phyloP scores from a whole-genome alignment of 2,888 invertebrate genomes.

The Cepaea hortensis region DNA sequence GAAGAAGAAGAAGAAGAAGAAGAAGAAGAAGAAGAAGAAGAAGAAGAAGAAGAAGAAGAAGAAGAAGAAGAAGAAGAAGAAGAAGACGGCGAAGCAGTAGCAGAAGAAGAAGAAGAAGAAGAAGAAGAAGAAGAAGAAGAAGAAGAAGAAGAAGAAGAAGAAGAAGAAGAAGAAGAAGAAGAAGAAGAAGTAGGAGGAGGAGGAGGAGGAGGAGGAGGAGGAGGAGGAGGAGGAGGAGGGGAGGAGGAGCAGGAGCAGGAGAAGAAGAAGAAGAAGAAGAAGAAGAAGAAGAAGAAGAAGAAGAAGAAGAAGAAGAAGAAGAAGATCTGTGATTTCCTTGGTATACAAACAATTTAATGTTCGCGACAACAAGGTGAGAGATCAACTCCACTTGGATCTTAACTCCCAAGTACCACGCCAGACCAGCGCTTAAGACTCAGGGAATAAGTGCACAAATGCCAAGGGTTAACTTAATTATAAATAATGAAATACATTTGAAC shows the following conservation, averaged over 20 bases:
- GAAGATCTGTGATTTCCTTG: background rate
- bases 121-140: background rate
- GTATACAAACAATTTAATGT: too few species aligned
- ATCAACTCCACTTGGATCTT: too few species aligned
- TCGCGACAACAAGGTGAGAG: too few species aligned
- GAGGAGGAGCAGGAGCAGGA: background rate
- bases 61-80: background rate
- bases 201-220: background rate
- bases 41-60: constrained; percentile 2
- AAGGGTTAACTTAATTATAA: too few species aligned
- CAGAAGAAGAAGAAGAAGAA: background rate
- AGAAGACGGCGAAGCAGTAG: background rate
- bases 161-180: background rate
- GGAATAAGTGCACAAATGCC: too few species aligned
- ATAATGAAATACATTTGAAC: too few species aligned
- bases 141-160: background rate
- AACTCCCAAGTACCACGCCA: too few species aligned
- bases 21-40: constrained; percentile 27
- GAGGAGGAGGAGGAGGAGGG: background rate
- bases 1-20: constrained; percentile 41
- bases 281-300: background rate
- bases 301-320: background rate
- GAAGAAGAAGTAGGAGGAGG: constrained; percentile 6
- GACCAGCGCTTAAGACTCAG: too few species aligned
- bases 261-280: background rate